These are phyloP conservation scores for Euzophera pinguis DNA, from an alignment of 2,888 invertebrate genomes.

Conservation along the genomic window DNA sequence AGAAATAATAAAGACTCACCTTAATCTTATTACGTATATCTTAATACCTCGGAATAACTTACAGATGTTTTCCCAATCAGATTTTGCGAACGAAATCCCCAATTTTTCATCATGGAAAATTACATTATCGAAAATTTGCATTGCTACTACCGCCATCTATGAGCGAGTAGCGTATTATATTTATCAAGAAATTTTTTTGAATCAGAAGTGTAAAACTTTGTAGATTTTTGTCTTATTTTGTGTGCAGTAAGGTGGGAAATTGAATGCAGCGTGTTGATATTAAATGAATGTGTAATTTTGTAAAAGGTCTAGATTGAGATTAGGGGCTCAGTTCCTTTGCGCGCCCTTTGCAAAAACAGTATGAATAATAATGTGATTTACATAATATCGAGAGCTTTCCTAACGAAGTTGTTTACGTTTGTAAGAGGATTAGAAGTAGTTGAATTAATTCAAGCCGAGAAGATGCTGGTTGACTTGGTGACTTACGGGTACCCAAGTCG, in stretches of 20 bases:
- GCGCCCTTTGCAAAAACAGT: conserved; percentile 74
- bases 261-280: conserved; percentile 16
- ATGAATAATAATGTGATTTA: conserved; percentile 77
- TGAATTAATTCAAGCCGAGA: conserved; percentile 33
- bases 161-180: conserved; percentile 45
- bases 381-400: conserved; percentile 69
- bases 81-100: conserved; percentile 51
- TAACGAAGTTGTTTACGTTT: conserved; percentile 68
- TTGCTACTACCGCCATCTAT: conserved; percentile 73
- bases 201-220: conserved; percentile 15
- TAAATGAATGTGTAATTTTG: conserved; percentile 37
- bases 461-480: no score
- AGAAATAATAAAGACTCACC: conserved; percentile 67
- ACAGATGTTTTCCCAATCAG: conserved; percentile 74
- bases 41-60: conserved; percentile 72
- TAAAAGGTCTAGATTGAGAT: conserved; percentile 51
- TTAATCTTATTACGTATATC: conserved; percentile 67
- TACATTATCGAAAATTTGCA: conserved; percentile 74
- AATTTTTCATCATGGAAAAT: conserved; percentile 74
- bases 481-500: no score
- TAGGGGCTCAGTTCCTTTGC: conserved; percentile 57
- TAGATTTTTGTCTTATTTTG: conserved; percentile 11
- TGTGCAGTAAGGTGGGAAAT: conserved; percentile 31
- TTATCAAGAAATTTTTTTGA: conserved; percentile 31
- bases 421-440: conserved; percentile 52